phyloP scores from a whole-genome alignment of 30 jellyfish, hydroid and myxozoan species.

The Haliclystus octoradiatus region DNA sequence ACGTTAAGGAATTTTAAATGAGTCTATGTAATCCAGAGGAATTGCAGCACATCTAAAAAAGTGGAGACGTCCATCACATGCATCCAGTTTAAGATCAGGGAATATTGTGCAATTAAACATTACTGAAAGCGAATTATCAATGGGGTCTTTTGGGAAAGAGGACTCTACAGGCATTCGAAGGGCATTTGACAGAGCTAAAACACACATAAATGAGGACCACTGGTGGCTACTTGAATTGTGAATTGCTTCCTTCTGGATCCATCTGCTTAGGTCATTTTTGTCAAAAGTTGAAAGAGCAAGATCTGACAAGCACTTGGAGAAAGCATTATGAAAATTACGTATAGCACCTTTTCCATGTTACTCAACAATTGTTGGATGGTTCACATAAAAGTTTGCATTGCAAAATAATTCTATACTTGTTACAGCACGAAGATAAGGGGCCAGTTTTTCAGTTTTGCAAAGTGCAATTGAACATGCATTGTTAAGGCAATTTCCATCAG shows the following conservation, averaged over 20 bases:
- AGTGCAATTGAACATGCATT: too few species aligned
- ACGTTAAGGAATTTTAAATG: not conserved
- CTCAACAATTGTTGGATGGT: conserved; percentile 6
- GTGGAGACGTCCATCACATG: too few species aligned
- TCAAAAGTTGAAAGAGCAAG: not conserved
- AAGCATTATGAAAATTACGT: not conserved
- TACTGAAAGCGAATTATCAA: not conserved
- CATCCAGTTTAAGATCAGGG: too few species aligned
- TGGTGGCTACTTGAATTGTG: not conserved
- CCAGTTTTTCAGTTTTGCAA: too few species aligned
- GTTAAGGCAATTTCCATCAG: too few species aligned
- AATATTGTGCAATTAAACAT: not conserved
- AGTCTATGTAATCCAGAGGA: conserved; percentile 8
- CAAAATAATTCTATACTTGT: too few species aligned
- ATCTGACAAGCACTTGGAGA: not conserved
- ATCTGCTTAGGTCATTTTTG: not conserved
- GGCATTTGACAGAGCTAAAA: conserved; percentile 4
- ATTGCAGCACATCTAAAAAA: conserved; percentile 16
- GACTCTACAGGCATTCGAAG: conserved; percentile 4
- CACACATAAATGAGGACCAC: conserved; percentile 15
- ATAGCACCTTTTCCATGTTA: not conserved
- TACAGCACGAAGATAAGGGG: too few species aligned
- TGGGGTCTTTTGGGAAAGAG: not conserved
- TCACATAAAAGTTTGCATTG: conserved; percentile 8
- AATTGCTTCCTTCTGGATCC: conserved; percentile 7